Evolutionary conservation across 2,113 vertebrate species (phyloP).

Genomic region (Microtus oregoni): DNA sequence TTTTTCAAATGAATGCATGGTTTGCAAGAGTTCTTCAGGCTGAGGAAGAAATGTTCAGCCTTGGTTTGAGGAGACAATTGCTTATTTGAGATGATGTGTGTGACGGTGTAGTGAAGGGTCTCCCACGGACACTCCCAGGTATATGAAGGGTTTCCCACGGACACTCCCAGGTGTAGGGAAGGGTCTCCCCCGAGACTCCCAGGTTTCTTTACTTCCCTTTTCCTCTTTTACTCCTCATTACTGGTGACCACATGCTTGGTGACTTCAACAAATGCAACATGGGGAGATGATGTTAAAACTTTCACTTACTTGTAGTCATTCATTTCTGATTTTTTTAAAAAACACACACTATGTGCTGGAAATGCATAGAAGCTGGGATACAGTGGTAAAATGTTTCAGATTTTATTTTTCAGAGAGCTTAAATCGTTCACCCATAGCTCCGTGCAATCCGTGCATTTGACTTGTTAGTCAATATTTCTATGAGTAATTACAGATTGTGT

Average conservation of each 20-base stretch:
- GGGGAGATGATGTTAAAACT: neutral
- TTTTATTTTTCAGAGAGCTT: neutral
- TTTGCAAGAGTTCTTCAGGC: neutral
- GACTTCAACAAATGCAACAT: slow-evolving; percentile 1
- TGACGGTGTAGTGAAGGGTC: neutral
- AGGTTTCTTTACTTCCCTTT: neutral
- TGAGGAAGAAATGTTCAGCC: neutral
- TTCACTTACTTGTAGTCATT: slow-evolving; percentile 27
- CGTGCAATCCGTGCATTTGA: neutral
- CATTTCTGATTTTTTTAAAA: neutral
- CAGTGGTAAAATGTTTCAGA: neutral
- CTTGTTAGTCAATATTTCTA: neutral
- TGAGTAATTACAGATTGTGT: slow-evolving; percentile 35
- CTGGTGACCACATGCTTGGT: neutral
- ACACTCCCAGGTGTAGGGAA: neutral
- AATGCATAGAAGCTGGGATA: neutral
- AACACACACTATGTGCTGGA: neutral
- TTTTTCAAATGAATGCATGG: neutral
- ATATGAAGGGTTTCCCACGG: neutral
- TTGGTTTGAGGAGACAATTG: slow-evolving; percentile 16
- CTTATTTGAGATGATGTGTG: neutral
- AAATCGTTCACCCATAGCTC: neutral
- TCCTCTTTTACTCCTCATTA: neutral
- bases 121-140: no score
- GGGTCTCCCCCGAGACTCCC: neutral